A percentile compares a stretch with the other conserved stretches of the same genome.
Evolutionary conservation across 2,888 invertebrate genomes (phyloP).

Genomic region (Tuta absoluta): DNA sequence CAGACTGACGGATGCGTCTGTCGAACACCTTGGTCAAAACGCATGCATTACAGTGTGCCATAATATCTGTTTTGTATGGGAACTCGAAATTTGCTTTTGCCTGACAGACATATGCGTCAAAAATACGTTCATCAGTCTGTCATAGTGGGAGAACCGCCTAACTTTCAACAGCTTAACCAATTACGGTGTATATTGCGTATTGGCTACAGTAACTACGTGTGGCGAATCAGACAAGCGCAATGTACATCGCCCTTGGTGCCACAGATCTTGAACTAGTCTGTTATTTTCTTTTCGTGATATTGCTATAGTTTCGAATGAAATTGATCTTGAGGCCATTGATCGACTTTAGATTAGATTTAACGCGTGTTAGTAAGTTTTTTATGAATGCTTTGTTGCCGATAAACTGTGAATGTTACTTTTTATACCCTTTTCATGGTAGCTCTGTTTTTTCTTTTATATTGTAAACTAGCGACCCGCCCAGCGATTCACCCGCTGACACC

Average conservation of each 20-base stretch:
- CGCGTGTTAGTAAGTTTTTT: background rate
- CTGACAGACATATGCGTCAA: no score
- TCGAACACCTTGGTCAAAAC: no score
- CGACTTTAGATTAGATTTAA: background rate
- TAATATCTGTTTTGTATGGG: no score
- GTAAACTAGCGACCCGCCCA: no score
- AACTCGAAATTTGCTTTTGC: no score
- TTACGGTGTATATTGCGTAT: conserved; percentile 1
- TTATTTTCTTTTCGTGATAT: conserved; percentile 7
- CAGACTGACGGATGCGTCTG: no score
- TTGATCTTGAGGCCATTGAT: background rate
- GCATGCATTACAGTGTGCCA: no score
- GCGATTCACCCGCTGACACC: no score
- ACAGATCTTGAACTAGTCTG: conserved; percentile 1
- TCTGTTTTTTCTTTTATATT: no score
- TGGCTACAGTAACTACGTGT: background rate
- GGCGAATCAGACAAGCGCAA: background rate
- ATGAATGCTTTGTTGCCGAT: background rate
- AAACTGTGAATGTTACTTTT: background rate
- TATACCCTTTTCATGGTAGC: no score
- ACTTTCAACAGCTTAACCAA: background rate
- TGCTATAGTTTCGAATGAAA: background rate
- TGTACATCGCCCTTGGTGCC: conserved; percentile 12
- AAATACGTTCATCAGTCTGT: no score
- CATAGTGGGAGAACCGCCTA: no score